Evolutionary conservation across 2,797 vertebrate genomes (phyloP).

Genomic region (Morus bassanus): DNA sequence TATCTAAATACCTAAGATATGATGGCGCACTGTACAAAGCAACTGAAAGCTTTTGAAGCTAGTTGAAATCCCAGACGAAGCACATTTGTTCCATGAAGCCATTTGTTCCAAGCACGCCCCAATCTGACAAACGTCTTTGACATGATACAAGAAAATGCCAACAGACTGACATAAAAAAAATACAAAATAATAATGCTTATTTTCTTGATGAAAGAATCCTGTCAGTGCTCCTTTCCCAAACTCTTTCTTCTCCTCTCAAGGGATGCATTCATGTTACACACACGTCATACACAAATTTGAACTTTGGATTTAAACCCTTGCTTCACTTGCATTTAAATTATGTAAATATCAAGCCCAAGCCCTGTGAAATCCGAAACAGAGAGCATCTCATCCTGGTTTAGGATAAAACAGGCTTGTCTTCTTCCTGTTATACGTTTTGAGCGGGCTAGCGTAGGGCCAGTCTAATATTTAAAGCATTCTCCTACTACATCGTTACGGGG

Average conservation of each 20-base stretch:
- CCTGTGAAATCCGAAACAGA: constrained; percentile 23
- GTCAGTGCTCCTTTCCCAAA: constrained; percentile 7
- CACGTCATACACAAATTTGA: constrained; percentile 1
- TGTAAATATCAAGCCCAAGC: constrained; percentile 52
- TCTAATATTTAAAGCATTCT: background rate
- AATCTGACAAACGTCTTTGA: constrained; percentile 26
- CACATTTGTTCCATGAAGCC: constrained; percentile 17
- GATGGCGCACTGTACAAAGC: constrained; percentile 1
- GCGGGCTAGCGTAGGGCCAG: background rate
- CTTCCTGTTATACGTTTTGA: background rate
- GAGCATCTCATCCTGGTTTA: background rate
- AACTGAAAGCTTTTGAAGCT: constrained; percentile 6
- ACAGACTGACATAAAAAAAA: background rate
- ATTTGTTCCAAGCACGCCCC: constrained; percentile 16
- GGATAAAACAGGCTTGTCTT: constrained; percentile 1
- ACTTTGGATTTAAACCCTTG: constrained; percentile 50
- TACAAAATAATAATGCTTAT: constrained; percentile 13
- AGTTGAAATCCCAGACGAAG: background rate
- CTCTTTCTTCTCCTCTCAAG: background rate
- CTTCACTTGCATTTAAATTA: constrained; percentile 39
- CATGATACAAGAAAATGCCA: background rate
- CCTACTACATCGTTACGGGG: background rate
- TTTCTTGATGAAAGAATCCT: constrained; percentile 30
- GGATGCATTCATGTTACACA: background rate
- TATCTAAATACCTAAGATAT: constrained; percentile 32